Percentiles rank a stretch among this genome's conserved stretches.
Evolutionary conservation across 1,140 invertebrate genomes (phyloP).

Genomic region (Bombus pyrosoma): DNA sequence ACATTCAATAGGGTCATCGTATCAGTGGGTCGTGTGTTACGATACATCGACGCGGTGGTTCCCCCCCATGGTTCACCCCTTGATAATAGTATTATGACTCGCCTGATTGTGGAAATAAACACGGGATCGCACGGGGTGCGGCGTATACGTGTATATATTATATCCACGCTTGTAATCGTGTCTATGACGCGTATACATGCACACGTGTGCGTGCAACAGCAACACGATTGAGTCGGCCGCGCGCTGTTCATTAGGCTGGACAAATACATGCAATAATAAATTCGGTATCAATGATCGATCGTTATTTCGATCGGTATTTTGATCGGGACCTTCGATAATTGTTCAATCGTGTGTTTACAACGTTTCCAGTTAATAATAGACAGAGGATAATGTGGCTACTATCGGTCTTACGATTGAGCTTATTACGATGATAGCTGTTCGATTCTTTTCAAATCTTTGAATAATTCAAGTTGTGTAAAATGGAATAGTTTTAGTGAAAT

Average conservation of each 20-base stretch:
- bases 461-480: neutral
- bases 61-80: conserved; percentile 72
- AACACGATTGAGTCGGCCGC: conserved; percentile 53
- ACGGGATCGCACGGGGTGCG: conserved; percentile 63
- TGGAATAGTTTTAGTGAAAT: neutral
- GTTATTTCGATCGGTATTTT: conserved; percentile 61
- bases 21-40: conserved; percentile 71
- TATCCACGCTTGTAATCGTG: conserved; percentile 2
- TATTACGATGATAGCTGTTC: neutral
- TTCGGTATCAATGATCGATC: conserved; percentile 58
- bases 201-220: conserved; percentile 12
- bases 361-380: conserved; percentile 34
- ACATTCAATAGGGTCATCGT: conserved; percentile 73
- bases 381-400: neutral
- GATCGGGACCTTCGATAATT: conserved; percentile 55
- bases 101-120: conserved; percentile 80
- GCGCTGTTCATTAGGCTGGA: conserved; percentile 69
- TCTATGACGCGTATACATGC: conserved; percentile 33
- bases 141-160: conserved; percentile 45
- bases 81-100: conserved; percentile 80
- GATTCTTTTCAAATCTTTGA: neutral
- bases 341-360: conserved; percentile 52
- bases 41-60: conserved; percentile 58
- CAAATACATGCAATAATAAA: conserved; percentile 72
- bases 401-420: neutral